A percentile compares a stretch with the other conserved stretches of the same genome.
Evolutionary conservation across 2,888 invertebrate species (phyloP).

Genomic region (Xanthostigma xanthostigma): DNA sequence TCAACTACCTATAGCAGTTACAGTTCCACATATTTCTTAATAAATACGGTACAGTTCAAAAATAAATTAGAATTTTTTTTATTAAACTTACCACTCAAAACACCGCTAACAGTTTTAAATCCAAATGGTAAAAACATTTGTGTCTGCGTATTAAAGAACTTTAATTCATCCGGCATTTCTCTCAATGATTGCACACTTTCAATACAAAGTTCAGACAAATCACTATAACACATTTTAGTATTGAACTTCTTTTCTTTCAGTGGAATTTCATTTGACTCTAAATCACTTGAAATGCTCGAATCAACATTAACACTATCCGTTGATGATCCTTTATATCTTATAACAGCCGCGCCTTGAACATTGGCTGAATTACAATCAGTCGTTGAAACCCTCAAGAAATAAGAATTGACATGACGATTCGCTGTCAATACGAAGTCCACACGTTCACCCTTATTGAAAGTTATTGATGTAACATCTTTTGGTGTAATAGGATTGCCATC

Average conservation of each 20-base stretch:
- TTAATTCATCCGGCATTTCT: slow-evolving; percentile 36
- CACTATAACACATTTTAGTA: slow-evolving; percentile 18
- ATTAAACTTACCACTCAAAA: too few relatives aligned
- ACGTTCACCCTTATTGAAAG: slow-evolving; percentile 54
- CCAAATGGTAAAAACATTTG: slow-evolving; percentile 52
- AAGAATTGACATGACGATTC: slow-evolving; percentile 36
- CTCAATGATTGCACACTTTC: slow-evolving; percentile 37
- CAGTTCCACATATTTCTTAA: too few relatives aligned
- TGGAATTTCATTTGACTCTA: too few relatives aligned
- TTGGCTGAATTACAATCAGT: slow-evolving; percentile 34
- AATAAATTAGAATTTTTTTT: too few relatives aligned
- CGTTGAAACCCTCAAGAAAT: slow-evolving; percentile 42
- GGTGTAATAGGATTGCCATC: slow-evolving; percentile 53
- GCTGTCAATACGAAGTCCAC: slow-evolving; percentile 59
- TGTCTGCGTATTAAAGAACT: slow-evolving; percentile 30
- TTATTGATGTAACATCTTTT: slow-evolving; percentile 38
- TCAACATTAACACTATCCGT: neutral
- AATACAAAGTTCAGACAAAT: slow-evolving; percentile 38
- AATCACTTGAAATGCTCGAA: too few relatives aligned
- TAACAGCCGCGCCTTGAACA: slow-evolving; percentile 36
- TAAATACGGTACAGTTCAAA: too few relatives aligned
- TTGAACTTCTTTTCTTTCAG: neutral
- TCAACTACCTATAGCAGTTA: too few relatives aligned
- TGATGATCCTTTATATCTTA: slow-evolving; percentile 28
- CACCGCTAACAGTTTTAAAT: neutral